Conservation (phyloP, 2,797 vertebrate species). For the Halcyon chelicuti region DNA sequence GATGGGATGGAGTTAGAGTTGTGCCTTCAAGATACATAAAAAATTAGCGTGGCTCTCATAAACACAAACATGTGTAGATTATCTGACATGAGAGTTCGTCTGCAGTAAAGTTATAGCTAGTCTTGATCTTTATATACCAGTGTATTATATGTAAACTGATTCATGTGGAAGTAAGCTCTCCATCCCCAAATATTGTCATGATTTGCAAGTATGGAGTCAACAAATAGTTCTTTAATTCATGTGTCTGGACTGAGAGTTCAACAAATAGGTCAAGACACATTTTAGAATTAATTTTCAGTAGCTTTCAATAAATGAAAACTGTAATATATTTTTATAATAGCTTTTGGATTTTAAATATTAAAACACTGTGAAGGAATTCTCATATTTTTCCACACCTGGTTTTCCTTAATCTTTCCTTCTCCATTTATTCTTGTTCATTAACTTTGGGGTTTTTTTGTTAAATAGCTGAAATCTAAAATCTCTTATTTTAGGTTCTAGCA, state of each 20-base stretch:
- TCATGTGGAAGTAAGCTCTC: background rate
- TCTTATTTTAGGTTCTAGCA: slow-evolving; percentile 80
- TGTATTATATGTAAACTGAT: no score
- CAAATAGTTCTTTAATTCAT: background rate
- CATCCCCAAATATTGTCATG: background rate
- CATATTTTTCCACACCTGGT: background rate
- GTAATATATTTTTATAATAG: background rate
- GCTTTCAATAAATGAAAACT: background rate
- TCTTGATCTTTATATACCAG: background rate
- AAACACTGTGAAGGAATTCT: background rate
- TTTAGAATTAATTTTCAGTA: background rate
- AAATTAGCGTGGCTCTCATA: background rate
- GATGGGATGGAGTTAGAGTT: background rate
- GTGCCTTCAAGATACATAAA: background rate
- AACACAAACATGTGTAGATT: background rate
- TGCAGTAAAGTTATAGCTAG: background rate
- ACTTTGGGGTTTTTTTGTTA: background rate
- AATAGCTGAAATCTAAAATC: background rate
- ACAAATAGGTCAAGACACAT: background rate
- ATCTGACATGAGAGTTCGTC: background rate
- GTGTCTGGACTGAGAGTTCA: background rate
- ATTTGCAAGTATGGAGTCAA: background rate
- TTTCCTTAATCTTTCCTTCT: background rate
- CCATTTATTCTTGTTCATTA: background rate
- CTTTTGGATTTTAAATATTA: background rate